Percentiles rank a stretch among this genome's conserved stretches.
phyloP scores from a whole-genome alignment of 2,113 vertebrate species.

The Clarias magur region DNA sequence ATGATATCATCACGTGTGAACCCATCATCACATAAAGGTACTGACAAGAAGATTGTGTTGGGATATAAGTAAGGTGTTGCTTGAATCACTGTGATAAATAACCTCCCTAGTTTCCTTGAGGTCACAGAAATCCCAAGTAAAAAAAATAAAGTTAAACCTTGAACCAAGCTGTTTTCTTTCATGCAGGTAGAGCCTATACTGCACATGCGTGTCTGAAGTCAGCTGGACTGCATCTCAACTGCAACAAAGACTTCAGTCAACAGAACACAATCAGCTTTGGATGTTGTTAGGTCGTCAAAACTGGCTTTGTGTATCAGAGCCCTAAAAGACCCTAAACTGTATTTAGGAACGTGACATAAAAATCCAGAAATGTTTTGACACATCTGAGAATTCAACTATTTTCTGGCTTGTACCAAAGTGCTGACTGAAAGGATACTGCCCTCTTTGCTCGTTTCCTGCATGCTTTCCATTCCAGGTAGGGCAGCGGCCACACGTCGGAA shows the following conservation, averaged over 20 bases:
- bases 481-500: constrained; percentile 88
- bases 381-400: background rate
- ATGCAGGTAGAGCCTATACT: background rate
- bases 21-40: background rate
- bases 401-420: background rate
- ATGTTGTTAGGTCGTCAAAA: background rate
- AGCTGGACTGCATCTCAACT: background rate
- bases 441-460: constrained; percentile 90
- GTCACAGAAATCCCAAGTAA: background rate
- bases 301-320: too few species aligned
- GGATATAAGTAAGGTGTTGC: background rate
- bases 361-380: background rate
- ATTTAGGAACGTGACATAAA: background rate
- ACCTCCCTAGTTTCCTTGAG: background rate
- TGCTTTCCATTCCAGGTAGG: constrained; percentile 88
- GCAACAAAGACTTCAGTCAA: background rate
- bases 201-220: background rate
- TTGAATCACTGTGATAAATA: background rate
- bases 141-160: background rate
- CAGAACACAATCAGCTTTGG: background rate
- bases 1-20: background rate
- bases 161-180: background rate
- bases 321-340: background rate
- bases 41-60: background rate
- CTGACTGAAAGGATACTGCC: constrained; percentile 87